phyloP scores from a whole-genome alignment of 2,113 vertebrate species.

The Lamprotornis superbus region DNA sequence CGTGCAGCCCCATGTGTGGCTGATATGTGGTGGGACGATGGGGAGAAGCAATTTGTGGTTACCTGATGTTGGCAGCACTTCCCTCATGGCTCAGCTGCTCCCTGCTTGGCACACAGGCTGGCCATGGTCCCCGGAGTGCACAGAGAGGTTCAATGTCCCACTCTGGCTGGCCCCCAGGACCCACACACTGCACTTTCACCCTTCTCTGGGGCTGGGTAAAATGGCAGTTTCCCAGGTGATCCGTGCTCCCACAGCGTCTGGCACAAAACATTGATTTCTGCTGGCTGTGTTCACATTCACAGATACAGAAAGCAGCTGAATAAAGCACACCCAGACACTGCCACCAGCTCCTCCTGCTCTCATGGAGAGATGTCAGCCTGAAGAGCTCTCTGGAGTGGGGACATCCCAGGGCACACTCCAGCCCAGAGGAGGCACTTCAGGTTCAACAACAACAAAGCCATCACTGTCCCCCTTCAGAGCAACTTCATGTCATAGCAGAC shows the following conservation, averaged over 20 bases:
- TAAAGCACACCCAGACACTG: neutral
- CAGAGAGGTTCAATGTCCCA: neutral
- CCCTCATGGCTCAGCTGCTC: neutral
- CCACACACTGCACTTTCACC: neutral
- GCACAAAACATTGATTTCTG: neutral
- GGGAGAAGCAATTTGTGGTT: neutral
- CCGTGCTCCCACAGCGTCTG: neutral
- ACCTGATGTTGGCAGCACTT: neutral
- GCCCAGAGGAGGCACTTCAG: neutral
- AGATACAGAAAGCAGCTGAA: neutral
- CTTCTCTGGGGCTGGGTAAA: neutral
- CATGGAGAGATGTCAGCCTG: neutral
- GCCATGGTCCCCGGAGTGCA: rapidly evolving
- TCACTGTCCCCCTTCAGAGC: neutral
- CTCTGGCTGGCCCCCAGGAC: neutral
- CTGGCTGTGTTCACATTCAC: neutral
- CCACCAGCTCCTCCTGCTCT: neutral
- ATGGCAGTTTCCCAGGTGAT: neutral
- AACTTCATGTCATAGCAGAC: neutral
- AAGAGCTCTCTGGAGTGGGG: neutral
- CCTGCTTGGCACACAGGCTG: neutral
- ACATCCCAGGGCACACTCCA: neutral
- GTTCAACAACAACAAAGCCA: neutral
- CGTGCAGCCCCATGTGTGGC: neutral
- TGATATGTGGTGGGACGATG: neutral